A percentile compares a stretch with the other conserved stretches of the same genome.
These are phyloP conservation scores for Anagyrus pseudococci DNA, from an alignment of 2,888 invertebrate genomes.

Conservation along the genomic window DNA sequence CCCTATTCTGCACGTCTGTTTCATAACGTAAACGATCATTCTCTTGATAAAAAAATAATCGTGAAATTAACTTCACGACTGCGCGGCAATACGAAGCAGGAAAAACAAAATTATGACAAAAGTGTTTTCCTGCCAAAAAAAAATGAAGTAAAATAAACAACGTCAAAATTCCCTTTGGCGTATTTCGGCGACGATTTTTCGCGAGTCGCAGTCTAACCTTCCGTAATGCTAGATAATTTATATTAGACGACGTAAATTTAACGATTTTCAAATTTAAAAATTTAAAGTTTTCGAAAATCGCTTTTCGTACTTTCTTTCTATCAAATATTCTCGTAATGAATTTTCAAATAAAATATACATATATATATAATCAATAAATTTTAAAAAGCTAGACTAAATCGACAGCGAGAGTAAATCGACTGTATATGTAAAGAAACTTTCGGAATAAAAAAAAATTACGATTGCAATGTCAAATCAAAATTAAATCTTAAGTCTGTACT, in stretches of 20 bases:
- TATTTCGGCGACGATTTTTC: conserved; percentile 16
- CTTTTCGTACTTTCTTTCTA: conserved; percentile 8
- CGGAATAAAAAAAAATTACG: conserved; percentile 1
- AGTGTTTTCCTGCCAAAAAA: too few species aligned
- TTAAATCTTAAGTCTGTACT: conserved; percentile 26
- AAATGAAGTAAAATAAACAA: conserved; percentile 12
- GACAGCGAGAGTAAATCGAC: conserved; percentile 13
- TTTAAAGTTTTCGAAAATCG: not conserved
- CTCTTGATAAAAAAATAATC: conserved; percentile 16
- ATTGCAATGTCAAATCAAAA: conserved; percentile 34
- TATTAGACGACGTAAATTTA: conserved; percentile 1
- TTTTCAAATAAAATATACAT: not conserved
- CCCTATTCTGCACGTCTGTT: conserved; percentile 32
- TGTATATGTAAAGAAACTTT: conserved; percentile 19
- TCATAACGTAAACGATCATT: conserved; percentile 15
- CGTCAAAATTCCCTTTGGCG: conserved; percentile 26
- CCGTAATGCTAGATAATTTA: conserved; percentile 25
- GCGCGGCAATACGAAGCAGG: conserved; percentile 19
- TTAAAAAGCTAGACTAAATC: conserved; percentile 6
- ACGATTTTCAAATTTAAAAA: conserved; percentile 1
- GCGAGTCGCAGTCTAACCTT: conserved; percentile 31
- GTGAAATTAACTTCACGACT: conserved; percentile 16
- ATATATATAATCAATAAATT: not conserved
- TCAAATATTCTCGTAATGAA: not conserved
- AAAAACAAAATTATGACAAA: conserved; percentile 26